These are phyloP conservation scores for Tetheella fluctuosa DNA, from an alignment of 2,888 invertebrate genomes.

Conservation along the genomic window DNA sequence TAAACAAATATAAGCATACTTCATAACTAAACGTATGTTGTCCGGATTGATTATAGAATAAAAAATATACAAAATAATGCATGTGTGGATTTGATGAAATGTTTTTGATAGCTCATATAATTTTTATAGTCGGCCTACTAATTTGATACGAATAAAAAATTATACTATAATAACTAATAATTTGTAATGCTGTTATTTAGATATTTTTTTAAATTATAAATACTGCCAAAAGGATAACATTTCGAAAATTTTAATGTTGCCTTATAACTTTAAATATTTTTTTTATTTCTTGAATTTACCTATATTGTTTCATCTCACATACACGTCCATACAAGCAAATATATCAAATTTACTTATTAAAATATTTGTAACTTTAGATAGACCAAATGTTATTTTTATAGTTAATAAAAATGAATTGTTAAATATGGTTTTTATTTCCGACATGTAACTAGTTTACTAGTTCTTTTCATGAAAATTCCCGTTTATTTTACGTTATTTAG, in stretches of 20 bases:
- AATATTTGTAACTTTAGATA: slow-evolving; percentile 29
- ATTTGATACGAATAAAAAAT: neutral
- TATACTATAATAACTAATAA: too few relatives aligned
- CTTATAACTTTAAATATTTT: neutral
- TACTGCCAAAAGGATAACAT: too few relatives aligned
- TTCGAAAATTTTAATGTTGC: too few relatives aligned
- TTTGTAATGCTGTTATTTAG: too few relatives aligned
- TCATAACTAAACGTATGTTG: neutral
- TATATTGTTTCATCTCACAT: neutral
- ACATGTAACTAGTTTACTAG: neutral
- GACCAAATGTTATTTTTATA: slow-evolving; percentile 34
- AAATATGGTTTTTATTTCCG: neutral
- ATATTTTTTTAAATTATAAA: too few relatives aligned
- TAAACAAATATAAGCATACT: too few relatives aligned
- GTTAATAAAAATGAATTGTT: neutral
- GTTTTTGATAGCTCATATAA: neutral
- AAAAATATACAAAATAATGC: too few relatives aligned
- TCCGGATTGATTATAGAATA: neutral
- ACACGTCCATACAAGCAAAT: neutral
- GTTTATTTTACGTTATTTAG: too few relatives aligned
- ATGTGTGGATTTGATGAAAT: neutral
- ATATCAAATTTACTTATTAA: neutral
- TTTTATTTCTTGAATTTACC: neutral
- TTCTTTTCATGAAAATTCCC: too few relatives aligned
- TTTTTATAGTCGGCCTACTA: neutral